These are phyloP conservation scores for Alauda arvensis DNA, from an alignment of 2,797 vertebrate species.

Conservation along the genomic window DNA sequence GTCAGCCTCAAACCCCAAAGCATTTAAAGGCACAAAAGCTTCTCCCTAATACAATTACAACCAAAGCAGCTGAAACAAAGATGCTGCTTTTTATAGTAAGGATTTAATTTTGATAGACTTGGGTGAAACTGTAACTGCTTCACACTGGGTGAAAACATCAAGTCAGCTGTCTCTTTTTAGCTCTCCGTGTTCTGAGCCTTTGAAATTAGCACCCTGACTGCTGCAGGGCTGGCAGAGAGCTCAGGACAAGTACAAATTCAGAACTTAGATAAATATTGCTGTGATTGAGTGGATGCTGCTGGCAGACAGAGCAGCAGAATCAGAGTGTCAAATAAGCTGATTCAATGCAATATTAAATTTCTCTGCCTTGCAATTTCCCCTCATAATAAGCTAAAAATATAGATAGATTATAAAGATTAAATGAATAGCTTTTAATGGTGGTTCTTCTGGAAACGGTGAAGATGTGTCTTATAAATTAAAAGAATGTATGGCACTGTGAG, in stretches of 20 bases:
- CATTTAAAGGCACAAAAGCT: neutral
- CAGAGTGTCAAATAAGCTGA: neutral
- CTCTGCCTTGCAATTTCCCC: neutral
- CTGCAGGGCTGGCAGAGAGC: neutral
- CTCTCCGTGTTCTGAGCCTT: neutral
- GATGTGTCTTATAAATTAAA: neutral
- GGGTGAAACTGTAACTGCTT: slow-evolving; percentile 31
- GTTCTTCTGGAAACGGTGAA: neutral
- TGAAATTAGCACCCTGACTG: slow-evolving; percentile 37
- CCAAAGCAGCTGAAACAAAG: neutral
- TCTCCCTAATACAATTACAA: neutral
- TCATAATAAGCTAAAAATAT: neutral
- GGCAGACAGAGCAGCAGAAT: neutral
- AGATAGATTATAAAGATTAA: neutral
- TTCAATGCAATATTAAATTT: neutral
- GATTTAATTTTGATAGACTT: slow-evolving; percentile 19
- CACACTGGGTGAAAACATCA: neutral
- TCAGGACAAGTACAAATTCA: neutral
- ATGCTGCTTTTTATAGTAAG: neutral
- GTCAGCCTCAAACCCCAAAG: neutral
- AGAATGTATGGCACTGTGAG: neutral
- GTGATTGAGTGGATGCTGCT: neutral
- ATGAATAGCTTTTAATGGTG: neutral
- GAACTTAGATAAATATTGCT: neutral
- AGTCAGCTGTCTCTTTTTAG: slow-evolving; percentile 26